Percentiles rank a stretch among this genome's conserved stretches.
These are phyloP conservation scores for Cerastis leucographa DNA, from an alignment of 2,888 invertebrate genomes.

Conservation along the genomic window DNA sequence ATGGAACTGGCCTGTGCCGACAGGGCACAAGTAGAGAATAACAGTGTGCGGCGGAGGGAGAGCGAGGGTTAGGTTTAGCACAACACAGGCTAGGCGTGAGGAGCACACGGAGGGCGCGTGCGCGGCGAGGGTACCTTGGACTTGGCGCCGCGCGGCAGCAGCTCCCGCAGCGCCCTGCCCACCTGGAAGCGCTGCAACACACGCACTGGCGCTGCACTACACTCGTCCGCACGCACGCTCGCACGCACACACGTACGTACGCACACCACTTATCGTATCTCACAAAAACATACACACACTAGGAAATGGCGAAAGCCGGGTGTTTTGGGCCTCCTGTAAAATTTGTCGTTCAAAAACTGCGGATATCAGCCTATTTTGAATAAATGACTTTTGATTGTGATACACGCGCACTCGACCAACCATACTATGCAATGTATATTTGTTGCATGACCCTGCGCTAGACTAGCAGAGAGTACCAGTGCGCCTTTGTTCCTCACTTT, in stretches of 20 bases:
- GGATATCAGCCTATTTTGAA: too few relatives aligned
- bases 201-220: too few relatives aligned
- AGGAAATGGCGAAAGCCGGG: background rate
- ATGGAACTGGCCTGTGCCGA: background rate
- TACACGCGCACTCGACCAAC: too few relatives aligned
- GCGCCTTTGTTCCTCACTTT: background rate
- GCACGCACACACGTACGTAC: background rate
- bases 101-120: background rate
- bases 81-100: background rate
- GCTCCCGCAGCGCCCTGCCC: constrained; percentile 80
- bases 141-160: constrained; percentile 81
- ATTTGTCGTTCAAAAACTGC: too few relatives aligned
- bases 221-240: background rate
- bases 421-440: background rate
- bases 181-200: constrained; percentile 86
- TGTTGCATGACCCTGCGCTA: background rate
- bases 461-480: background rate
- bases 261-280: background rate
- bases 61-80: background rate
- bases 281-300: constrained; percentile 27
- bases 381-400: too few relatives aligned
- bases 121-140: constrained; percentile 78
- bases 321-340: too few relatives aligned
- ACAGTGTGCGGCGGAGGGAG: background rate
- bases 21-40: background rate